Base-by-base conservation (phyloP, 2,113 vertebrate genomes). In the Pangasianodon hypophthalmus region DNA sequence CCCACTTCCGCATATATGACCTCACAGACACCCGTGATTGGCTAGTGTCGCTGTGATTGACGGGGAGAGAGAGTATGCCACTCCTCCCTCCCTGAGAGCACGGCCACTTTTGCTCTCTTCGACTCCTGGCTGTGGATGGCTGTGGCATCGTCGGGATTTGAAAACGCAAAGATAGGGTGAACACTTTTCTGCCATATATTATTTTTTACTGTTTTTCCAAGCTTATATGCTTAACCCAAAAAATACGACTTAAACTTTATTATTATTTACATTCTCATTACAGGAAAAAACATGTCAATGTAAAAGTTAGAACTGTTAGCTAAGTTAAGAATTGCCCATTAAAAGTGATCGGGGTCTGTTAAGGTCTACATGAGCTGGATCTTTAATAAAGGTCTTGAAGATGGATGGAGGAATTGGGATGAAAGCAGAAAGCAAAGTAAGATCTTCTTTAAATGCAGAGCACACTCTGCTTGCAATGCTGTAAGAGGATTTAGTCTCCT, bases 401-500 rank as follows among this genome's bases (percentile, higher is more conserved):
- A 85, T 48, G 41, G 64, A 85, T 58, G 44, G 88, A 77, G 82
- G 80, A 50, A 50, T 73, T 75, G 69, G 26, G 44, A 89, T 89
- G 67, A 89, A 84, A 84, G 64, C 81, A 84, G 80, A 88, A 83
- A 75, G 82, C 67, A 84, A 69, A 85, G 52, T 83, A 67, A 41
- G 26, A 44, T n/a, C 82, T 88, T 79, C 44, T 91, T 89, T 52
- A 82, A 86, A 91, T 91, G 86, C 84, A 86, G 64, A 60, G 84
- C 83, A 87, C 77, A 32, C 83, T 64, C 80, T 79, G 87, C 71
- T 75, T 83, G 11, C n/a, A 80, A 82, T 75, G 71, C 81, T 84
- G 58, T 84, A 88, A 86, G 77, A 73, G 89, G 75, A 88, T 90
- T 87, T 89, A 80, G 87, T 88, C 69, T 87, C 24, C 79, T 83